A percentile compares a stretch with the other conserved stretches of the same genome.
Evolutionary conservation across 2,797 vertebrate species (phyloP).

Genomic region (Chloroceryle inda): DNA sequence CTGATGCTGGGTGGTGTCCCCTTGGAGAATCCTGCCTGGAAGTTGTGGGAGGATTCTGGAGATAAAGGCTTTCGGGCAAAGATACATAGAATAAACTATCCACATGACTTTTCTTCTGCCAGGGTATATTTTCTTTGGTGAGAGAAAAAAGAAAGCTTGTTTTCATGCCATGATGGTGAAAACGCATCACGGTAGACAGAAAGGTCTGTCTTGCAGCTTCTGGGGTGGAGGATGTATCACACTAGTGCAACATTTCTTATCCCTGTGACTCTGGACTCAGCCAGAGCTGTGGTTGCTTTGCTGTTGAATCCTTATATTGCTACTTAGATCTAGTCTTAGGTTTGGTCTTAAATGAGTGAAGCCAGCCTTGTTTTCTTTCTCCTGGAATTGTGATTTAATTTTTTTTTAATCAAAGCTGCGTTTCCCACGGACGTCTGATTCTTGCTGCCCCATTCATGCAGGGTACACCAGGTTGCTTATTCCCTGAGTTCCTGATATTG

Average conservation of each 20-base stretch:
- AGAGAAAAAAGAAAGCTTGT: neutral
- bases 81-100: neutral
- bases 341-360: neutral
- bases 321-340: neutral
- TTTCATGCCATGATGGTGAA: neutral
- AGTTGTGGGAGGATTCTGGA: neutral
- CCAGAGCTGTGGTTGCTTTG: neutral
- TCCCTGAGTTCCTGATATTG: neutral
- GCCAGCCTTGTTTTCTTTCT: neutral
- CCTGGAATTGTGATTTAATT: neutral
- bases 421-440: neutral
- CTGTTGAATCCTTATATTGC: neutral
- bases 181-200: neutral
- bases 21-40: neutral
- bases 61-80: neutral
- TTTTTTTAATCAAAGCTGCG: neutral
- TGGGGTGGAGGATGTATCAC: neutral
- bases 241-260: neutral
- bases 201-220: neutral
- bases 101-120: neutral
- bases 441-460: neutral
- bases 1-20: neutral
- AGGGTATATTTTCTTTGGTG: neutral
- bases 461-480: neutral
- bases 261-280: neutral